Evolutionary conservation across 2,113 vertebrate genomes (phyloP).

Genomic region (Antechinus flavipes): DNA sequence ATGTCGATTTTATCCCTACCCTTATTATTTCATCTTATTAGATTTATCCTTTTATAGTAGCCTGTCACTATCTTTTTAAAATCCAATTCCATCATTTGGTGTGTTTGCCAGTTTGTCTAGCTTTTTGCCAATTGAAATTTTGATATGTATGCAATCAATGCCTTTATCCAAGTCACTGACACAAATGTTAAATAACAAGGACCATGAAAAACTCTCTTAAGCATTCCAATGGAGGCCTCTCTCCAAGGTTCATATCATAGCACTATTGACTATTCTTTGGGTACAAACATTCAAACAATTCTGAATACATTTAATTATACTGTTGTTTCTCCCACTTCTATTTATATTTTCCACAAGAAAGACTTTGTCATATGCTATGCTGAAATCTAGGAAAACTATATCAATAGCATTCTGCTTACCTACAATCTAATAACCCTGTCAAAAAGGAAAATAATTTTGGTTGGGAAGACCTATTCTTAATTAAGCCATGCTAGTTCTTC

Average conservation of each 20-base stretch:
- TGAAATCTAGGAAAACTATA: neutral
- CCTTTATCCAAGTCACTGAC: neutral
- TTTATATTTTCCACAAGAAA: neutral
- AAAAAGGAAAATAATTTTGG: neutral
- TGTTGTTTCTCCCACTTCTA: neutral
- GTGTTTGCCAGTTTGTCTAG: neutral
- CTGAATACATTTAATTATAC: neutral
- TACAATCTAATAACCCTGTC: neutral
- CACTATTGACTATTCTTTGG: neutral
- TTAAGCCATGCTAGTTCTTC: neutral
- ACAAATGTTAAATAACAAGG: neutral
- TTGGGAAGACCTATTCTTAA: neutral
- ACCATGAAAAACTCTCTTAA: neutral
- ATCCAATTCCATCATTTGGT: neutral
- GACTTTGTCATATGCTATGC: neutral
- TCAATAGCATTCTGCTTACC: neutral
- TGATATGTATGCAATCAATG: neutral
- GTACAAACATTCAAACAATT: neutral
- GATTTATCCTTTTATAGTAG: neutral
- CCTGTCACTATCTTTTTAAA: neutral
- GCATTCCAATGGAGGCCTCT: neutral
- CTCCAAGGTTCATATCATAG: neutral
- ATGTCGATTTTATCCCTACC: neutral
- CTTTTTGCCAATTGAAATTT: neutral
- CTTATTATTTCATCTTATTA: constrained; percentile 1